These are phyloP conservation scores for Lepisosteus osseus DNA, from an alignment of 2,113 vertebrate species.

Conservation along the genomic window DNA sequence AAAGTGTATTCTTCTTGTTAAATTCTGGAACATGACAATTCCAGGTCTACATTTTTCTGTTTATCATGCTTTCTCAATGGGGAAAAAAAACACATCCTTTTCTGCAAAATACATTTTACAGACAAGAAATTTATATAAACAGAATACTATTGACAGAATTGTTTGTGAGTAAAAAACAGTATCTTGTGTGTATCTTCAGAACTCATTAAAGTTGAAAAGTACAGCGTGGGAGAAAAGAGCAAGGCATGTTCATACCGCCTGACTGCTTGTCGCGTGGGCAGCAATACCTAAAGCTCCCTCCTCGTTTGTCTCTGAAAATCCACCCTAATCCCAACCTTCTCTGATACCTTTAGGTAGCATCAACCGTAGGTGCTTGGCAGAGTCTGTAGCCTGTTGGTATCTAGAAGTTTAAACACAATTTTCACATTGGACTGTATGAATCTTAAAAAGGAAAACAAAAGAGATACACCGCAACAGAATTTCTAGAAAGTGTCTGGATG, in stretches of 20 bases:
- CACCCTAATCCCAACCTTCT: background rate
- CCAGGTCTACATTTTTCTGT: no score
- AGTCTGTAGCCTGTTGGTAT: background rate
- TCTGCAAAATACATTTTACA: no score
- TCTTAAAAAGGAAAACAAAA: background rate
- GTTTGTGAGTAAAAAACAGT: no score
- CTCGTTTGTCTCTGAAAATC: background rate
- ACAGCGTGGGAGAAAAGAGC: slow-evolving; percentile 1
- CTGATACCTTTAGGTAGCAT: background rate
- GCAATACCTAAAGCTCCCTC: background rate
- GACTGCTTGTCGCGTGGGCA: background rate
- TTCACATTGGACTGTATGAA: background rate
- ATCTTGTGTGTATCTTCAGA: background rate
- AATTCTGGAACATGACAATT: no score
- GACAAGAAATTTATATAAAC: no score
- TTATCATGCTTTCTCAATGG: no score
- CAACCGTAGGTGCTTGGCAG: background rate
- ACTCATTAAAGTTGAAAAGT: background rate
- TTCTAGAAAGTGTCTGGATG: background rate
- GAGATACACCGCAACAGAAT: background rate
- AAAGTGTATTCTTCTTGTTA: no score
- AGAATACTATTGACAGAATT: no score
- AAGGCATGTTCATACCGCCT: background rate
- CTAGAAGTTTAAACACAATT: slow-evolving; percentile 10
- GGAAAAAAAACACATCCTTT: no score